phyloP scores from a whole-genome alignment of 2,888 invertebrate species.

The Acleris sparsana region DNA sequence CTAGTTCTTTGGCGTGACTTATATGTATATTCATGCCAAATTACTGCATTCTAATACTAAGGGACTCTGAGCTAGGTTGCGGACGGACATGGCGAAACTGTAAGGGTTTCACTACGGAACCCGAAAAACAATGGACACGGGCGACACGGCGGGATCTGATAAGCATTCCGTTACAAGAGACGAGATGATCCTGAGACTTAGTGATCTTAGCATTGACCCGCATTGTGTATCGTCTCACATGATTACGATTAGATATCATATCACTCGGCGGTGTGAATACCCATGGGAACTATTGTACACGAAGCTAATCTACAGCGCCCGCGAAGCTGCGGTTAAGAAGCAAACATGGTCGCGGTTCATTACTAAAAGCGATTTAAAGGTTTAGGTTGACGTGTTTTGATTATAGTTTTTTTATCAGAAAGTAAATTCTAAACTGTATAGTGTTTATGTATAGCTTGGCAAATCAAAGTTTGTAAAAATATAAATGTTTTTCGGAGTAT shows the following conservation, averaged over 20 bases:
- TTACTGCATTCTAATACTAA: too few species aligned
- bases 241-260: conserved; percentile 24
- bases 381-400: neutral
- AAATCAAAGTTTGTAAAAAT: too few species aligned
- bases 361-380: neutral
- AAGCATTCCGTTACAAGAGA: conserved; percentile 21
- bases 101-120: too few species aligned
- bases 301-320: neutral
- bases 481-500: too few species aligned
- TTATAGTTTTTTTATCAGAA: too few species aligned
- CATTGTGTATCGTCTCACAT: conserved; percentile 6
- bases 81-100: too few species aligned
- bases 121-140: conserved; percentile 4
- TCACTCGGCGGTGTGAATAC: conserved; percentile 1
- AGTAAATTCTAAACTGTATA: too few species aligned
- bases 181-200: conserved; percentile 23
- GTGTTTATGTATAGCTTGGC: too few species aligned
- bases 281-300: neutral
- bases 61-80: too few species aligned
- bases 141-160: neutral
- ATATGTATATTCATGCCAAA: too few species aligned
- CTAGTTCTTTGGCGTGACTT: too few species aligned
- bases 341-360: neutral
- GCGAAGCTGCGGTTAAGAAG: neutral
- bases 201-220: conserved; percentile 27